Evolutionary conservation across 2,113 vertebrate species (phyloP).

Genomic region (Apteryx mantelli): DNA sequence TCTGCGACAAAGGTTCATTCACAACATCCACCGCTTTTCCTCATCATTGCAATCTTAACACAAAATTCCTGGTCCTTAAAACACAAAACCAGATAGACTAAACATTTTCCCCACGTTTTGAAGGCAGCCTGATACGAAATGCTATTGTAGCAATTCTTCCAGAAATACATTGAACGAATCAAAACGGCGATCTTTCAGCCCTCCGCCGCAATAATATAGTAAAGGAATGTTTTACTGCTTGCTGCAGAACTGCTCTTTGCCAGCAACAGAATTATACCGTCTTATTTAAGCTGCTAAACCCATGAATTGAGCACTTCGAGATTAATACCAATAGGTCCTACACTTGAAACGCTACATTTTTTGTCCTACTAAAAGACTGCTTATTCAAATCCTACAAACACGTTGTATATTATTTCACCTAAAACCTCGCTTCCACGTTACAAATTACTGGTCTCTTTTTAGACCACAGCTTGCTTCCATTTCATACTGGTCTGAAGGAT

Average conservation of each 20-base stretch:
- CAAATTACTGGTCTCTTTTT: background rate
- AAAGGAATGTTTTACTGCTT: background rate
- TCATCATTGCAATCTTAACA: background rate
- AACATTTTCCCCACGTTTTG: background rate
- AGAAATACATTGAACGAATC: background rate
- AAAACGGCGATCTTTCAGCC: background rate
- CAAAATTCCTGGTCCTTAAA: background rate
- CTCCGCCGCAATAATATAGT: background rate
- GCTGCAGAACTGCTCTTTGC: background rate
- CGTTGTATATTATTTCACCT: background rate
- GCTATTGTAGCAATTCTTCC: background rate
- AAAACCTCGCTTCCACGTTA: background rate
- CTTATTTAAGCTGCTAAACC: background rate
- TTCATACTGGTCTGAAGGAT: conserved; percentile 18
- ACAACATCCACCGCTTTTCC: background rate
- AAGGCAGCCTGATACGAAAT: background rate
- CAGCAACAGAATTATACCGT: background rate
- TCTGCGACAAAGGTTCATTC: background rate
- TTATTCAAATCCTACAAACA: background rate
- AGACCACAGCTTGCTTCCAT: background rate
- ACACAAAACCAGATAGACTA: fast-evolving
- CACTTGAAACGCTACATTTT: background rate
- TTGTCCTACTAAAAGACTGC: background rate
- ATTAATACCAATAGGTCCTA: background rate
- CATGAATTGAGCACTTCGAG: background rate